Conservation (phyloP, 2,797 vertebrate genomes). For the Hafferia zeledoni region DNA sequence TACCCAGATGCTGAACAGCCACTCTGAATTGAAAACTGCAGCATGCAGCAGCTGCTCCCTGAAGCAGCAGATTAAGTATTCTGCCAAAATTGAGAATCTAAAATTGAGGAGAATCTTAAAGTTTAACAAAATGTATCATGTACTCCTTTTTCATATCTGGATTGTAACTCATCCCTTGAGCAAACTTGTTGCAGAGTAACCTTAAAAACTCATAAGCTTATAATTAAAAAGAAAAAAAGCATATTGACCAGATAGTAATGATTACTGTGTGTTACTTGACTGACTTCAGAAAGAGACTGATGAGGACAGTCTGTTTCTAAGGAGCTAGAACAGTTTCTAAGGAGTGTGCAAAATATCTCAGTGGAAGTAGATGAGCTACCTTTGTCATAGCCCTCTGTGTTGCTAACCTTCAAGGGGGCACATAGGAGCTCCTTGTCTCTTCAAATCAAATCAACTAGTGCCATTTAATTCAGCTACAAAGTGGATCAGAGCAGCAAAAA, state of each 20-base stretch:
- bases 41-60: not conserved
- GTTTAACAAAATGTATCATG: not conserved
- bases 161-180: not conserved
- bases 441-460: not conserved
- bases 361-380: not conserved
- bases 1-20: constrained; percentile 10
- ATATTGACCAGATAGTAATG: not conserved
- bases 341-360: not conserved
- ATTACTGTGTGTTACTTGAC: not conserved
- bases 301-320: not conserved
- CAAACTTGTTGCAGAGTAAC: not conserved
- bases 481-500: not conserved
- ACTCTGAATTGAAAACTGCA: not conserved
- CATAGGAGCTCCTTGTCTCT: not conserved
- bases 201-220: not conserved
- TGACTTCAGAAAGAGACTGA: not conserved
- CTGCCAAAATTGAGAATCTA: not conserved
- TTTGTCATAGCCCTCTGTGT: not conserved
- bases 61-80: not conserved
- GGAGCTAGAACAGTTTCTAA: not conserved
- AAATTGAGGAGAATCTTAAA: not conserved
- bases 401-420: not conserved
- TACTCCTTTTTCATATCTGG: not conserved
- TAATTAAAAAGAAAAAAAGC: not conserved
- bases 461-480: not conserved